A percentile compares a stretch with the other conserved stretches of the same genome.
Conservation (phyloP, 2,888 invertebrate genomes). For the Agonum fuliginosum region DNA sequence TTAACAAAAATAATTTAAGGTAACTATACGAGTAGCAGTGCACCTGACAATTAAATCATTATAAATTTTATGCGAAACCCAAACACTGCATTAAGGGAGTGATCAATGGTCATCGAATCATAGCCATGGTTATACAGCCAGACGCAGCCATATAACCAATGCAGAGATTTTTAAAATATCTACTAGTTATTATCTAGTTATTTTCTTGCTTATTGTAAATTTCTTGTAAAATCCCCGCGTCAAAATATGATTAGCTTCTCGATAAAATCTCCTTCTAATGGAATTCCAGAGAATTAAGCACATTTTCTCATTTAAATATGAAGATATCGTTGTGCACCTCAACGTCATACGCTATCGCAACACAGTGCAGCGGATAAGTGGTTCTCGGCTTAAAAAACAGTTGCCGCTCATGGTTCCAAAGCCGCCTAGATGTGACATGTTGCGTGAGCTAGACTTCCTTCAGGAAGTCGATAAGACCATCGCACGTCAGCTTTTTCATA, state of each 20-base stretch:
- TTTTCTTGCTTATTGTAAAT: too few species aligned
- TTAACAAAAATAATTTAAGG: too few species aligned
- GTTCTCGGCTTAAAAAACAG: slow-evolving; percentile 17
- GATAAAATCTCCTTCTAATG: slow-evolving; percentile 17
- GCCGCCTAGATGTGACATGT: slow-evolving; percentile 41
- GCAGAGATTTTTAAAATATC: too few species aligned
- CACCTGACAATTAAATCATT: too few species aligned
- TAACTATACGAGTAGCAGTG: too few species aligned
- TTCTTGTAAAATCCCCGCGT: too few species aligned
- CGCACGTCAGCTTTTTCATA: slow-evolving; percentile 29
- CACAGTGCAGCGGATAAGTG: slow-evolving; percentile 11
- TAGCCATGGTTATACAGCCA: too few species aligned
- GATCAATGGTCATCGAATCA: too few species aligned
- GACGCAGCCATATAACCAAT: too few species aligned
- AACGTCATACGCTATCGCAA: slow-evolving; percentile 13
- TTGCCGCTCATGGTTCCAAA: slow-evolving; percentile 11
- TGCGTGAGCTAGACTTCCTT: slow-evolving; percentile 44
- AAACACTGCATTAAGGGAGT: too few species aligned
- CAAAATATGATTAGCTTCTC: slow-evolving; percentile 8
- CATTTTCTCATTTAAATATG: slow-evolving; percentile 37
- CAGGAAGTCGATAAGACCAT: slow-evolving; percentile 48
- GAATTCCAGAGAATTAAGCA: slow-evolving; percentile 25
- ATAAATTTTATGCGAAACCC: too few species aligned
- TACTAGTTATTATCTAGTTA: too few species aligned
- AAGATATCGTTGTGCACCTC: slow-evolving; percentile 4